These are phyloP conservation scores for Perca flavescens DNA, from an alignment of 2,113 vertebrate genomes.

Conservation along the genomic window DNA sequence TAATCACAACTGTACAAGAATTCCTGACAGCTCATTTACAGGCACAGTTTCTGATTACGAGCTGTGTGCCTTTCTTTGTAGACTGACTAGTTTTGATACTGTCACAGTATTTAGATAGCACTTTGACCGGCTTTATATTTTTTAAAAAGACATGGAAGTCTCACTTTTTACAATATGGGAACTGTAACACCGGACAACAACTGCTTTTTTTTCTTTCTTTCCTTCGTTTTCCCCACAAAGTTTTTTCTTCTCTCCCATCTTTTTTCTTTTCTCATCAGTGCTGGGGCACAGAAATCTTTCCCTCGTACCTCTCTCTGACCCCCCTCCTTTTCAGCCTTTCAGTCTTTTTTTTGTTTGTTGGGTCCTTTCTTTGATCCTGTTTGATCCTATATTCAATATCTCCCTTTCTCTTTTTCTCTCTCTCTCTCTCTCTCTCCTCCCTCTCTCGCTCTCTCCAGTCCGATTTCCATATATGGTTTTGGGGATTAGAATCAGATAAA, in stretches of 20 bases:
- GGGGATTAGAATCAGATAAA: slow-evolving; percentile 58
- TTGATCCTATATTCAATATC: background rate
- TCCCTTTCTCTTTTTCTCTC: background rate
- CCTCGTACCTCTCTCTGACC: background rate
- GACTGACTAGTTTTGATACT: too few species aligned
- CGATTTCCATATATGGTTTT: slow-evolving; percentile 60
- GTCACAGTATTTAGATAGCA: too few species aligned
- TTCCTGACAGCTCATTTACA: too few species aligned
- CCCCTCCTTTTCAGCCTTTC: background rate
- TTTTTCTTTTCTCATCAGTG: background rate
- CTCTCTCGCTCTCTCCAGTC: background rate
- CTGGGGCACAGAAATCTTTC: background rate
- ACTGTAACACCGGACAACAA: background rate
- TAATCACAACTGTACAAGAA: too few species aligned
- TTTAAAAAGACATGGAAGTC: too few species aligned
- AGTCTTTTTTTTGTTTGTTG: background rate
- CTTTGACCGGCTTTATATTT: too few species aligned
- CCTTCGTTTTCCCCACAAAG: background rate
- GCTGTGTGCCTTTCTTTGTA: too few species aligned
- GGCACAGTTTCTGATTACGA: too few species aligned
- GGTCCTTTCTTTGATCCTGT: background rate
- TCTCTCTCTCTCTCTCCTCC: background rate
- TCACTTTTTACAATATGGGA: too few species aligned
- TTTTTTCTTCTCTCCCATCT: background rate
- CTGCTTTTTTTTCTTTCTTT: background rate